These are phyloP conservation scores for Pomatorhinus ruficollis DNA, from an alignment of 2,113 vertebrate species.

Conservation along the genomic window DNA sequence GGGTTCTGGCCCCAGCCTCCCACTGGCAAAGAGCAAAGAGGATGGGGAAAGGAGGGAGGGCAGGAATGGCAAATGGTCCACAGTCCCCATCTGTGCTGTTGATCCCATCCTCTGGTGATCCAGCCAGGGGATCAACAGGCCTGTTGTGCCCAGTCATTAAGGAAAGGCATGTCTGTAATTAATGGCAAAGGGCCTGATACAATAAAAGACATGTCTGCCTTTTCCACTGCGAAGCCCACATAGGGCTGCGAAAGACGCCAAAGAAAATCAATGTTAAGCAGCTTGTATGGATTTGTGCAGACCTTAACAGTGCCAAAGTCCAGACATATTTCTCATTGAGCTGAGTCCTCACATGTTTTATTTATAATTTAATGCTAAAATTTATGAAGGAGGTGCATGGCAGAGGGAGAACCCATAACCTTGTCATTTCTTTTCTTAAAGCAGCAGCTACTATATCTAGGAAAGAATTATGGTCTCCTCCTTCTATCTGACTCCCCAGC, in stretches of 20 bases:
- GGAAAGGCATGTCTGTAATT: constrained; percentile 50
- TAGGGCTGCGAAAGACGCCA: constrained; percentile 48
- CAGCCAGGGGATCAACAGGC: not conserved
- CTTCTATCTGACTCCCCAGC: not conserved
- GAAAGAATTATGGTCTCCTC: not conserved
- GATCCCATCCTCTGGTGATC: constrained; percentile 1
- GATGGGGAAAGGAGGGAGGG: not conserved
- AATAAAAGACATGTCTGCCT: constrained; percentile 59
- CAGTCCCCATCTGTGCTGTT: not conserved
- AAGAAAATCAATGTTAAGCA: constrained; percentile 69
- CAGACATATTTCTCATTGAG: constrained; percentile 65
- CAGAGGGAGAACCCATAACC: constrained; percentile 33
- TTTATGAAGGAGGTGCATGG: constrained; percentile 52
- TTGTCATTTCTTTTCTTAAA: constrained; percentile 58
- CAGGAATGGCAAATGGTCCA: not conserved
- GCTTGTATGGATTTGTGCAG: constrained; percentile 63
- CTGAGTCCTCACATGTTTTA: constrained; percentile 52
- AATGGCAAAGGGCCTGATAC: constrained; percentile 50
- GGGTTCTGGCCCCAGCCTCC: not conserved
- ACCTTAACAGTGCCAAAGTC: constrained; percentile 53
- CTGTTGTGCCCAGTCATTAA: constrained; percentile 36
- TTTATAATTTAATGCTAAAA: constrained; percentile 66
- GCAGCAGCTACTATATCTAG: constrained; percentile 10
- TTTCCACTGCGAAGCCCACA: not conserved
- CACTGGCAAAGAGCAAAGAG: not conserved